Evolutionary conservation across 2,113 vertebrate genomes (phyloP).

Genomic region (Melanostigma gelatinosum): DNA sequence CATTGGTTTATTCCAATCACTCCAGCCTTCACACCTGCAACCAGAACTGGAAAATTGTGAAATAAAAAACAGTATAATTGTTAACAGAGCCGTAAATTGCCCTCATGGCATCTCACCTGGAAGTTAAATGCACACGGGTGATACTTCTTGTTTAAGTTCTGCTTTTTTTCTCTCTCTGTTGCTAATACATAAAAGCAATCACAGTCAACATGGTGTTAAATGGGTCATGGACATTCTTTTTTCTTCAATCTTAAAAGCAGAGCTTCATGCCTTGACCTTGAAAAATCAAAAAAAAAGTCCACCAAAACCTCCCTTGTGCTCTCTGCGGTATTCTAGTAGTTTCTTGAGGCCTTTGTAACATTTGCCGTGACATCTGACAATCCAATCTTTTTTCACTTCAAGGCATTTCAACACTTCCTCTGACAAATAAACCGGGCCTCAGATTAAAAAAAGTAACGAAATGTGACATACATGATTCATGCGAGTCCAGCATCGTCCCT

Average conservation of each 20-base stretch:
- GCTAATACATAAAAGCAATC: conserved; percentile 25
- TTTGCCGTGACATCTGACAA: conserved; percentile 65
- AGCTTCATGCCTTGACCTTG: conserved; percentile 19
- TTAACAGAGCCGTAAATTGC: conserved; percentile 19
- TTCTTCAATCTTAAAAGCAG: conserved; percentile 3
- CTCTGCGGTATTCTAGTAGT: conserved; percentile 25
- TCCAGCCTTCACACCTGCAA: neutral
- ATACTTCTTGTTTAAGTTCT: conserved; percentile 3
- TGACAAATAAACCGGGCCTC: conserved; percentile 61
- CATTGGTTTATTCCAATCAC: neutral
- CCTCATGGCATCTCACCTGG: conserved; percentile 21
- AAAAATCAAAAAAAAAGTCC: conserved; percentile 35
- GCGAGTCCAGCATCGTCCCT: conserved; percentile 60
- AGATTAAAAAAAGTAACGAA: conserved; percentile 44
- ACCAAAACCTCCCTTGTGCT: neutral
- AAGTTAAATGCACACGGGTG: conserved; percentile 22
- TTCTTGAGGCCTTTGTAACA: conserved; percentile 52
- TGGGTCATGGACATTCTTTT: conserved; percentile 12
- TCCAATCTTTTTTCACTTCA: conserved; percentile 60
- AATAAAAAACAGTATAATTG: conserved; percentile 28
- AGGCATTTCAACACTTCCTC: conserved; percentile 61
- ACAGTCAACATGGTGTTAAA: conserved; percentile 7
- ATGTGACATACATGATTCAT: conserved; percentile 61
- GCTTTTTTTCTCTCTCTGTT: neutral
- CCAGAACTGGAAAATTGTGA: neutral